Evolutionary conservation across 2,888 invertebrate species (phyloP).

Genomic region (Eustalomyia histrio): DNA sequence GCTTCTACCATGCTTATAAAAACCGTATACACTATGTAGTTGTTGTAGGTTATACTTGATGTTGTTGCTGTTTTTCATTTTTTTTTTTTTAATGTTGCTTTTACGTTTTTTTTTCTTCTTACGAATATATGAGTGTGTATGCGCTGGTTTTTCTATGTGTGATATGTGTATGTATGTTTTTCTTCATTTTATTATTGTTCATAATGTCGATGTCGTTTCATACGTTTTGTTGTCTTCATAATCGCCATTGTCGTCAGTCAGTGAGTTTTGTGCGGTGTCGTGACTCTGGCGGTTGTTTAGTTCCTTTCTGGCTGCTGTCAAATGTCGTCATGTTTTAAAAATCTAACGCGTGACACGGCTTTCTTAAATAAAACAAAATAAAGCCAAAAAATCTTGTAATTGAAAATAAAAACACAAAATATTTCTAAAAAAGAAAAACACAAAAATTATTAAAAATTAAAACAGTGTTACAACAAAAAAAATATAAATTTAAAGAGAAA

Average conservation of each 20-base stretch:
- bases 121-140: slow-evolving; percentile 16
- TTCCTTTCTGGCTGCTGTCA: slow-evolving; percentile 80
- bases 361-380: slow-evolving; percentile 9
- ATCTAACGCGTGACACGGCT: slow-evolving; percentile 73
- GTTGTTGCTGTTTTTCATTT: not conserved
- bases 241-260: slow-evolving; percentile 69
- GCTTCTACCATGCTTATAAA: not conserved
- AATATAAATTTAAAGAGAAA: slow-evolving; percentile 7
- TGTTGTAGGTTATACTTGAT: not conserved
- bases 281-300: slow-evolving; percentile 75
- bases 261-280: slow-evolving; percentile 76
- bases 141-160: slow-evolving; percentile 24
- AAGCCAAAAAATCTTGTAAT: too few relatives aligned
- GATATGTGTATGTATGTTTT: slow-evolving; percentile 27
- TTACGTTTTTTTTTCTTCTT: not conserved
- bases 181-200: slow-evolving; percentile 59
- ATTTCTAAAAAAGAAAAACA: slow-evolving; percentile 29
- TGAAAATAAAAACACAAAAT: slow-evolving; percentile 41
- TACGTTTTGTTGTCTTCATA: slow-evolving; percentile 65
- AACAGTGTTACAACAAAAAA: not conserved
- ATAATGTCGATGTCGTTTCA: slow-evolving; percentile 61
- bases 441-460: slow-evolving; percentile 2
- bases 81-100: too few relatives aligned
- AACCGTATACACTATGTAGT: not conserved
- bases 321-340: slow-evolving; percentile 77